Conservation (phyloP, 2,113 vertebrate species). For the Budorcas taxicolor region DNA sequence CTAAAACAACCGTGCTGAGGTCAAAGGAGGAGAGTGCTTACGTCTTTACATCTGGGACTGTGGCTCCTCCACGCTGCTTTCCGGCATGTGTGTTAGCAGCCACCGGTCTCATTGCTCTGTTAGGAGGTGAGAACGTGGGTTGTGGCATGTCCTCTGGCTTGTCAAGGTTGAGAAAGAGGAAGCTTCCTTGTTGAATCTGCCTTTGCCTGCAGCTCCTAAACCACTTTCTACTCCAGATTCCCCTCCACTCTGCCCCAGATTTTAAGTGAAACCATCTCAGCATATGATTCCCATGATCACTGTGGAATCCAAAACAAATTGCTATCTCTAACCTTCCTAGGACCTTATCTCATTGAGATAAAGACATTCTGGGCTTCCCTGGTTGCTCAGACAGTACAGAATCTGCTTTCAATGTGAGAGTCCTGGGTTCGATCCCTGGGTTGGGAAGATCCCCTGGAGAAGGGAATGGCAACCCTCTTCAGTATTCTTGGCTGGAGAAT, state of each 20-base stretch:
- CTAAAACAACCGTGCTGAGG: neutral
- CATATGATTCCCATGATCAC: neutral
- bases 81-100: rapidly evolving
- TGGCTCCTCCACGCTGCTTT: rapidly evolving
- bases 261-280: neutral
- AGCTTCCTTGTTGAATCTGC: neutral
- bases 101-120: rapidly evolving
- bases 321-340: neutral
- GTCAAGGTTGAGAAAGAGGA: rapidly evolving
- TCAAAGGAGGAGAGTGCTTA: neutral
- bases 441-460: neutral
- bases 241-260: neutral
- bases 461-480: neutral
- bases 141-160: neutral
- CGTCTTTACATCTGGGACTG: neutral
- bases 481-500: neutral
- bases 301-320: neutral
- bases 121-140: rapidly evolving
- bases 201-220: neutral
- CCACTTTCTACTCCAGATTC: neutral
- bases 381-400: neutral
- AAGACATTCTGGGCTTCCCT: neutral
- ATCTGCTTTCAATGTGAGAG: neutral
- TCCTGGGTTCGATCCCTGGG: neutral
- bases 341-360: rapidly evolving